These are phyloP conservation scores for Clangula hyemalis DNA, from an alignment of 2,797 vertebrate species.

Conservation along the genomic window DNA sequence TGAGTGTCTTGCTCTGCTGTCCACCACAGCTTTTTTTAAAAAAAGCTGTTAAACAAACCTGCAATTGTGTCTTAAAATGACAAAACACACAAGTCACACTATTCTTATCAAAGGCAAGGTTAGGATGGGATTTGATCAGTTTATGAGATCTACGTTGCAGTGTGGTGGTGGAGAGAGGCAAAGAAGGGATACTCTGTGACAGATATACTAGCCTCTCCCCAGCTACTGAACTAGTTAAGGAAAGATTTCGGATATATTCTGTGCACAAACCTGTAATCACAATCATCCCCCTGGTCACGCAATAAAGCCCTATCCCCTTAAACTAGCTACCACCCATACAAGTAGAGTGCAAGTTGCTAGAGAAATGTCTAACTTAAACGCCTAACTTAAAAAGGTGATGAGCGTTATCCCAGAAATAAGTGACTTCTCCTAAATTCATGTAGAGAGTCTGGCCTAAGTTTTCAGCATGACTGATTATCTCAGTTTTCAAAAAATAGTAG, in stretches of 20 bases:
- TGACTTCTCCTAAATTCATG: background rate
- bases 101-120: background rate
- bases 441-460: background rate
- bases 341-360: background rate
- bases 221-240: background rate
- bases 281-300: fast-evolving
- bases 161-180: background rate
- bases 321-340: background rate
- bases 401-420: background rate
- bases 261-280: background rate
- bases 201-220: background rate
- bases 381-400: background rate
- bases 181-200: background rate
- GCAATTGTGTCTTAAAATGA: background rate
- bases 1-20: background rate
- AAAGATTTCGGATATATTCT: background rate
- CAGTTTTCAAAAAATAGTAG: background rate
- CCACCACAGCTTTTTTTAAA: background rate
- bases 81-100: background rate
- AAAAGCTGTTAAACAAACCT: background rate
- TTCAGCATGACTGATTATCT: background rate
- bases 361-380: background rate
- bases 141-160: background rate
- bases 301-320: background rate
- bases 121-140: background rate